Percentiles rank a stretch among this genome's conserved stretches.
phyloP scores from a whole-genome alignment of 1,140 invertebrate genomes.

The Drosophila elegans region DNA sequence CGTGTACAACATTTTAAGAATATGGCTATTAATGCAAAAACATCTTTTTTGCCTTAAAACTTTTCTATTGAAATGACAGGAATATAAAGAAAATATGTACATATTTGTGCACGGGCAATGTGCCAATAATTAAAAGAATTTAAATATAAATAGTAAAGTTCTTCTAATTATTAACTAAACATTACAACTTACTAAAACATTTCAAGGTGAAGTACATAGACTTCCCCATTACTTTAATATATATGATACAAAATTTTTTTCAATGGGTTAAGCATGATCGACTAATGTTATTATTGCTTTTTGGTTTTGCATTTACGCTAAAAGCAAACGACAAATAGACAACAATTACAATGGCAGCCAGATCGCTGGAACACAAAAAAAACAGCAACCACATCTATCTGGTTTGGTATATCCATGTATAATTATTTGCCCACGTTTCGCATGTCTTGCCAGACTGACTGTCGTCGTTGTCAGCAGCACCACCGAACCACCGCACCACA shows the following conservation, averaged over 20 bases:
- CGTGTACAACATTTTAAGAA: neutral
- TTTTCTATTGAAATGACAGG: no score
- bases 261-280: conserved; percentile 40
- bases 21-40: no score
- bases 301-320: conserved; percentile 69
- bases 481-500: conserved; percentile 3
- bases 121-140: no score
- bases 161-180: no score
- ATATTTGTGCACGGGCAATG: no score
- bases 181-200: no score
- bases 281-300: conserved; percentile 11
- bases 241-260: no score
- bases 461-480: conserved; percentile 60
- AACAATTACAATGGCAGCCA: conserved; percentile 71
- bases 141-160: no score
- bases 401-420: conserved; percentile 58
- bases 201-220: no score
- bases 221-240: no score
- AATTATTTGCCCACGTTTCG: conserved; percentile 82
- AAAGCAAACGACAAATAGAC: conserved; percentile 79
- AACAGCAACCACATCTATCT: conserved; percentile 51
- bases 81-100: no score
- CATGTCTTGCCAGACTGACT: conserved; percentile 80
- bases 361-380: conserved; percentile 9
- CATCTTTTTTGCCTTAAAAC: no score